Evolutionary conservation across 2,797 vertebrate species (phyloP).

Genomic region (Peromyscus eremicus): DNA sequence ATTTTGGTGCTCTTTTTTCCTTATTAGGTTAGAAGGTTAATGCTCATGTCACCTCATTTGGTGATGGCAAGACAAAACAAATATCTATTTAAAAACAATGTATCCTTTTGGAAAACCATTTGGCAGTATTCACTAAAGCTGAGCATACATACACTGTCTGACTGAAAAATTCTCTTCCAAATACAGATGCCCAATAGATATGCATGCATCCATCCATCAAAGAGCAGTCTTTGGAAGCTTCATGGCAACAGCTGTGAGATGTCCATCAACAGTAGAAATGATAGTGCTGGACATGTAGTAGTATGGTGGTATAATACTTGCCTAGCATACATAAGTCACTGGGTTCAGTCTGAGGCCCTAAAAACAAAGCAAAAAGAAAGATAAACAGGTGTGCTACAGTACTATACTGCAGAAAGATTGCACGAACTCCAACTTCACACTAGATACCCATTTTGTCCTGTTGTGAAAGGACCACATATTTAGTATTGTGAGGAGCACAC

Average conservation of each 20-base stretch:
- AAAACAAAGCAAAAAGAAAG: background rate
- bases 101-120: background rate
- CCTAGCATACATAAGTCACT: background rate
- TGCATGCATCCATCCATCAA: background rate
- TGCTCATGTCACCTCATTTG: background rate
- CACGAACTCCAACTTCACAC: background rate
- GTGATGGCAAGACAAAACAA: constrained; percentile 31
- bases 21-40: constrained; percentile 1
- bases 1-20: background rate
- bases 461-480: background rate
- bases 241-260: background rate
- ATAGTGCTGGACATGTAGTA: background rate
- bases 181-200: background rate
- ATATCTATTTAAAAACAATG: background rate
- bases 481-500: background rate
- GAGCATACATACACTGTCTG: background rate
- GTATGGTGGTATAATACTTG: background rate
- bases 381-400: background rate
- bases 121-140: background rate
- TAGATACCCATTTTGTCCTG: background rate
- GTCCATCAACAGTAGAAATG: background rate
- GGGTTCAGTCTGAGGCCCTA: background rate
- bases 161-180: background rate
- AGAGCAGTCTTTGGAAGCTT: background rate
- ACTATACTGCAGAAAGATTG: background rate